Percentiles rank a stretch among this genome's conserved stretches.
phyloP scores from a whole-genome alignment of 2,113 vertebrate species.

The Leucopsar rothschildi region DNA sequence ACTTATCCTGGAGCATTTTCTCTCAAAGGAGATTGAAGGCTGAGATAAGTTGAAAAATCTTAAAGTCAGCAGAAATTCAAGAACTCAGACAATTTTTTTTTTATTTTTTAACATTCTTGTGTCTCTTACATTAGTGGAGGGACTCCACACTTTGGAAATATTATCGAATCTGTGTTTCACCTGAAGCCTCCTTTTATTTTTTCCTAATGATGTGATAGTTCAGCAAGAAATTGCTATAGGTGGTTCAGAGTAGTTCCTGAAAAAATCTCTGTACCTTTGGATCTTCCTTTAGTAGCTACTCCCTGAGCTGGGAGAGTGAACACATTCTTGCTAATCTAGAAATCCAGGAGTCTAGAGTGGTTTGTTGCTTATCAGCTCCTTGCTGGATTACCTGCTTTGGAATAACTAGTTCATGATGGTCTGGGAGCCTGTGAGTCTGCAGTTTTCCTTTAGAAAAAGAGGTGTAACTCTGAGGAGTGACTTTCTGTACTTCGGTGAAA shows the following conservation, averaged over 20 bases:
- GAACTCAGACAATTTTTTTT: not conserved
- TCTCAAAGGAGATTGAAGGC: not conserved
- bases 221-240: not conserved
- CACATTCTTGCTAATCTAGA: not conserved
- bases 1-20: not conserved
- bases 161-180: not conserved
- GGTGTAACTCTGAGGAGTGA: not conserved
- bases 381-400: not conserved
- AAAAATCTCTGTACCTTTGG: not conserved
- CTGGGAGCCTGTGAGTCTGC: not conserved
- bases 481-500: not conserved
- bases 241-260: not conserved
- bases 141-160: not conserved
- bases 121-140: not conserved
- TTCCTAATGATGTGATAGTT: not conserved
- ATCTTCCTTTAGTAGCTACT: not conserved
- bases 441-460: not conserved
- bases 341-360: fast-evolving
- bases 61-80: not conserved
- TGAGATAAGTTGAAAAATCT: not conserved
- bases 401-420: fast-evolving
- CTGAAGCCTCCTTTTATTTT: not conserved
- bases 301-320: not conserved
- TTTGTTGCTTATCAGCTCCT: not conserved
- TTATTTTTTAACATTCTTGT: not conserved